Evolutionary conservation across 1,140 invertebrate species (phyloP).

Genomic region (Scaptomyza pallida): DNA sequence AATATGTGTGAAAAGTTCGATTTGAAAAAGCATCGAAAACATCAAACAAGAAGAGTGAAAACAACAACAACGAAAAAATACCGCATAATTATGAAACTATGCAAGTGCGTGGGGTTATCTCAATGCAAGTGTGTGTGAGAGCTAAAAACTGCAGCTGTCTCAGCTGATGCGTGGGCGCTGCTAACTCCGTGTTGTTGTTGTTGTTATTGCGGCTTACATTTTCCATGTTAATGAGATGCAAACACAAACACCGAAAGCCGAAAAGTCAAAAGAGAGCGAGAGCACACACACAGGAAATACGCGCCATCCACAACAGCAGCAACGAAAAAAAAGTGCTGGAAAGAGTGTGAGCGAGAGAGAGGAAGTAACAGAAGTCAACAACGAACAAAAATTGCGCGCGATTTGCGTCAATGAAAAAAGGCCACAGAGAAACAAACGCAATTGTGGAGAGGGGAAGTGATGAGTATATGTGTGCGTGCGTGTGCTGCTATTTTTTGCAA

Average conservation of each 20-base stretch:
- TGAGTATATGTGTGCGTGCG: background rate
- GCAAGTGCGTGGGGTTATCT: conserved; percentile 54
- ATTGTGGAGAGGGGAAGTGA: conserved; percentile 9
- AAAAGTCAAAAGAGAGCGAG: conserved; percentile 49
- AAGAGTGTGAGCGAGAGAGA: conserved; percentile 17
- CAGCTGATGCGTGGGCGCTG: conserved; percentile 60
- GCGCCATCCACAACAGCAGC: conserved; percentile 61
- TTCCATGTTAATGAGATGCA: conserved; percentile 78
- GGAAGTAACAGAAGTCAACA: conserved; percentile 67
- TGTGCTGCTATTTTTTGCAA: conserved; percentile 60
- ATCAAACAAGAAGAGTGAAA: conserved; percentile 55
- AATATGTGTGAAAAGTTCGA: conserved; percentile 55
- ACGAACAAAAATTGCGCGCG: conserved; percentile 64
- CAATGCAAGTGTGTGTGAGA: background rate
- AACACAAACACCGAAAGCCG: conserved; percentile 57
- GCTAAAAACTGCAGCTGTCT: conserved; percentile 29
- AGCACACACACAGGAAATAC: conserved; percentile 65
- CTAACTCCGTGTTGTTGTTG: conserved; percentile 59
- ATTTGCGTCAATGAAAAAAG: conserved; percentile 75
- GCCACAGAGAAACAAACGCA: conserved; percentile 18
- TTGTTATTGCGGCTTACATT: conserved; percentile 54
- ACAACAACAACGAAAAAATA: conserved; percentile 36
- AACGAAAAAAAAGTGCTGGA: conserved; percentile 23
- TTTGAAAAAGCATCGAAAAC: conserved; percentile 70
- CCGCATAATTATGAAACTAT: conserved; percentile 74